phyloP scores from a whole-genome alignment of 2,113 vertebrate species.

The Meles meles region DNA sequence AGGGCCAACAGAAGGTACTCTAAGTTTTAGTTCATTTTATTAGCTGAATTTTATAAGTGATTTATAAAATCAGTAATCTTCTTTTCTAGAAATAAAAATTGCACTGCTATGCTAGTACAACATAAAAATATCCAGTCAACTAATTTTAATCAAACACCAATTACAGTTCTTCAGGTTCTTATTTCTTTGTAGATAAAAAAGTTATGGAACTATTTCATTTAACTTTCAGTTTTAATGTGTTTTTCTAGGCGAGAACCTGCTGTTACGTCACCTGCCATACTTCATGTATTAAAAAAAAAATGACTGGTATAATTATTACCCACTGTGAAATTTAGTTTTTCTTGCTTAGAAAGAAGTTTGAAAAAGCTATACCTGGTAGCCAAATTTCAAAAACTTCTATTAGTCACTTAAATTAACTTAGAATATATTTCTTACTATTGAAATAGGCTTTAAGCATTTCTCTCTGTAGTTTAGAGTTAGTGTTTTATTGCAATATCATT shows the following conservation, averaged over 20 bases:
- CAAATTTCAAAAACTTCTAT: background rate
- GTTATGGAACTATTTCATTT: background rate
- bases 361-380: background rate
- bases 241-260: background rate
- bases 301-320: background rate
- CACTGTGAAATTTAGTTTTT: background rate
- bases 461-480: background rate
- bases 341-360: background rate
- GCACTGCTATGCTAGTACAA: background rate
- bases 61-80: background rate
- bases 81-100: background rate
- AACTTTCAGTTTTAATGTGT: background rate
- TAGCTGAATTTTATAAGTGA: background rate
- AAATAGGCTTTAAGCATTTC: background rate
- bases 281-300: background rate
- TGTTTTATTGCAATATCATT: background rate
- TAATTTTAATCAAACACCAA: background rate
- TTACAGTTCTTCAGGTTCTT: background rate
- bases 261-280: background rate
- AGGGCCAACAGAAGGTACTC: background rate
- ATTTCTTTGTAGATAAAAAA: conserved; percentile 3
- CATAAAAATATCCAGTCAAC: background rate
- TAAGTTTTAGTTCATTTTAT: background rate
- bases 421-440: background rate
- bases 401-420: background rate